Evolutionary conservation across 1,140 invertebrate genomes (phyloP), one percentile per base, ranked within the genome.

Genomic region (Gonatopus flavifemur): DNA sequence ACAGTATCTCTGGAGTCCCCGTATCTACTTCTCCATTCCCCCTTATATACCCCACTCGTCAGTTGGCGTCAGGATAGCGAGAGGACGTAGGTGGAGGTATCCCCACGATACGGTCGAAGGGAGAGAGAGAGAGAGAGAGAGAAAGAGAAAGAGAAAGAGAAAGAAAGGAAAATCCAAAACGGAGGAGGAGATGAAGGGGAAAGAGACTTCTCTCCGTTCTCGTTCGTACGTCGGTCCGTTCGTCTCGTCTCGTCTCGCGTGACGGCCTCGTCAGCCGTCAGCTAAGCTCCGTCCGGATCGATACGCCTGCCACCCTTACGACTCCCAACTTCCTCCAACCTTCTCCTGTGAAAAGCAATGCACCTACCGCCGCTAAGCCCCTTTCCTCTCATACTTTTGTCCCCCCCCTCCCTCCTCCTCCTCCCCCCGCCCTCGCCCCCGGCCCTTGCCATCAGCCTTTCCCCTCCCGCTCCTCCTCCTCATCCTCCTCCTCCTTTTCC

Each of bases 191-290:
- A 46, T 25, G 32, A 16, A 3, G 45, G 48, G 35, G 32, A 37
- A 45, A 32, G 33, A 46, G 59, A 44, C 54, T 69, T 63, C 62
- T n/a, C n/a, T 74, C 66, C 64, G 61, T 67, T 55, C n/a, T n/a
- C 60, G 59, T 66, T 49, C 49, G 59, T 61, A 24, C 60, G 55
- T 58, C 44, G 19, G 19, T 42, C n/a, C 40, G 32, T 43, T 16
- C 50, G 72, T 67, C 71, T 72, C 72, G 69, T 65, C 74, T 77
- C 73, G 74, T 78, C 76, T 78, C 67, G 73, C 75, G 73, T 78
- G 74, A 78, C 73, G 73, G 73, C 70, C 67, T 77, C 74, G 74
- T 76, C 75, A 76, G 75, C 72, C 75, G 75, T 77, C 74, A 76
- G 70, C 67, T 69, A 71, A 71, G 71, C 69, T 72, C 46, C 51